These are phyloP conservation scores for Phacellophora camtschatica DNA, from an alignment of 30 jellyfish, hydroid and myxozoan genomes.

Conservation along the genomic window DNA sequence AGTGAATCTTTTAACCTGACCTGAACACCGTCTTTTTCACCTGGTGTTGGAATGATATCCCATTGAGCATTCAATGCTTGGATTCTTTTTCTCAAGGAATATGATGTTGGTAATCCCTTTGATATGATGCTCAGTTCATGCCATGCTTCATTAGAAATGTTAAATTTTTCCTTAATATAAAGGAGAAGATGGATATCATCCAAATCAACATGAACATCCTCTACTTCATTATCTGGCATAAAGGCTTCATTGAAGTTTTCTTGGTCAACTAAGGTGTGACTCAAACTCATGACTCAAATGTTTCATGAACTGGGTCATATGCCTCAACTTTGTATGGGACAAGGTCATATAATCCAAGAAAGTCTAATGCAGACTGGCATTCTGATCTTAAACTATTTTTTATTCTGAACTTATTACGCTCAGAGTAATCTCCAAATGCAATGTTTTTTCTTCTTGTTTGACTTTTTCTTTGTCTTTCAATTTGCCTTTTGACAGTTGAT, in stretches of 20 bases:
- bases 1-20: background rate
- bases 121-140: background rate
- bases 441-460: background rate
- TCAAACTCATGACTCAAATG: background rate
- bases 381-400: background rate
- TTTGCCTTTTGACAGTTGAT: background rate
- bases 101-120: background rate
- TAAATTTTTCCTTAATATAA: conserved; percentile 4
- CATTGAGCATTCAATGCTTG: background rate
- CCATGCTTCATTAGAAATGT: conserved; percentile 11
- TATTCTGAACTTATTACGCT: background rate
- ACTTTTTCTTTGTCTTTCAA: background rate
- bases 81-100: background rate
- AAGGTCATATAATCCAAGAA: conserved; percentile 11
- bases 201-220: background rate
- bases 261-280: background rate
- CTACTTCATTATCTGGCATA: background rate
- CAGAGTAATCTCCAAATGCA: background rate
- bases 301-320: background rate
- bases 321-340: conserved; percentile 9
- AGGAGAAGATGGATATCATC: background rate
- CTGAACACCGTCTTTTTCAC: conserved; percentile 17
- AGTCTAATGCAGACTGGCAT: background rate
- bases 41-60: conserved; percentile 1
- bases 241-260: background rate